Evolutionary conservation across 2,888 invertebrate genomes (phyloP).

Genomic region (Tanytarsus gracilentus): DNA sequence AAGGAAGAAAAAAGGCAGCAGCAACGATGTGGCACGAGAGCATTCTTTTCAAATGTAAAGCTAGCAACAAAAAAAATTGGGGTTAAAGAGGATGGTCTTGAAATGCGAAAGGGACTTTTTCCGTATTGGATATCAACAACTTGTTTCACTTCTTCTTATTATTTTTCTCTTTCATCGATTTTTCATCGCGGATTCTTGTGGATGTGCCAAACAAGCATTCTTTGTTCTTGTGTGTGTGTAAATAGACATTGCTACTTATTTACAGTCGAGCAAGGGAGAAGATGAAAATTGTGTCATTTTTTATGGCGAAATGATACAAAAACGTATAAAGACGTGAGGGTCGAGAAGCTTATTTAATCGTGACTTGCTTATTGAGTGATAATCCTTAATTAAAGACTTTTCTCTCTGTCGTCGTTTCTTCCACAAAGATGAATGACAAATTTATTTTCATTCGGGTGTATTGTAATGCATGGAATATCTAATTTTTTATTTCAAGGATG

Average conservation of each 20-base stretch:
- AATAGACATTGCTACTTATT: not conserved
- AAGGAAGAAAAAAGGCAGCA: not conserved
- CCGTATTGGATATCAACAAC: constrained; percentile 25
- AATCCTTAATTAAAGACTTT: constrained; percentile 27
- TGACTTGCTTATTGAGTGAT: constrained; percentile 24
- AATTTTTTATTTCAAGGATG: no score
- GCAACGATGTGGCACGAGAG: no score
- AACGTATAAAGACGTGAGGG: constrained; percentile 28
- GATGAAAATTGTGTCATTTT: constrained; percentile 25
- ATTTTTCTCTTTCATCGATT: constrained; percentile 17
- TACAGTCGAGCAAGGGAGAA: not conserved
- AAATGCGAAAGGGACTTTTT: not conserved
- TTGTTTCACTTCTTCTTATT: not conserved
- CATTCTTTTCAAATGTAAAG: no score
- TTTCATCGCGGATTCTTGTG: not conserved
- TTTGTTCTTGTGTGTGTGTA: not conserved
- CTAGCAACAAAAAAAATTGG: constrained; percentile 7
- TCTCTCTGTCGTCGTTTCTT: not conserved
- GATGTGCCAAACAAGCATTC: not conserved
- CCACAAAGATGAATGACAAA: not conserved
- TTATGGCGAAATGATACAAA: constrained; percentile 29
- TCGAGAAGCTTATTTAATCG: constrained; percentile 28
- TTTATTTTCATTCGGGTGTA: no score
- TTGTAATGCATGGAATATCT: no score
- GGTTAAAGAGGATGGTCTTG: constrained; percentile 16